Evolutionary conservation across 2,113 vertebrate genomes (phyloP).

Genomic region (Callocephalon fimbriatum): DNA sequence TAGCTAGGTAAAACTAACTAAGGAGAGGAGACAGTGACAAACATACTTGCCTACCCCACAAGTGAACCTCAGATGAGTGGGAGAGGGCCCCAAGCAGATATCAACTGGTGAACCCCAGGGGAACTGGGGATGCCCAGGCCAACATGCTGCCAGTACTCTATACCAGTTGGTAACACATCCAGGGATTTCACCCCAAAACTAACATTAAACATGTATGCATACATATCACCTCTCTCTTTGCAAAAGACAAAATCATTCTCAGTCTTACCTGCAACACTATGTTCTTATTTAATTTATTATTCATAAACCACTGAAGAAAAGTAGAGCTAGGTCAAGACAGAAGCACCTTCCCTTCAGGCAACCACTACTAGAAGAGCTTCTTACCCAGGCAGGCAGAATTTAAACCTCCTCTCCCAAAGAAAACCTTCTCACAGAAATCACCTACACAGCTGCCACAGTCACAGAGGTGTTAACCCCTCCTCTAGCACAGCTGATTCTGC

Average conservation of each 20-base stretch:
- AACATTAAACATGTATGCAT: background rate
- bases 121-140: background rate
- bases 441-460: background rate
- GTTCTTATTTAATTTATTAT: background rate
- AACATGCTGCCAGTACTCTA: background rate
- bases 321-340: background rate
- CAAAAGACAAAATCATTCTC: background rate
- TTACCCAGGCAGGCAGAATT: background rate
- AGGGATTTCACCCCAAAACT: background rate
- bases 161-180: accelerated
- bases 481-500: background rate
- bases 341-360: background rate
- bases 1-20: background rate
- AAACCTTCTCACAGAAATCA: background rate
- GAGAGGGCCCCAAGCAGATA: background rate
- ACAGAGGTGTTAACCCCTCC: background rate
- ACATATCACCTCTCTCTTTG: accelerated
- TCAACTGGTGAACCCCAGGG: background rate
- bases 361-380: background rate
- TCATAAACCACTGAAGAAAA: background rate
- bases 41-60: accelerated
- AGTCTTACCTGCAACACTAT: background rate
- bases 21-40: background rate
- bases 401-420: background rate
- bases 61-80: background rate